Evolutionary conservation across 2,888 invertebrate genomes (phyloP).

Genomic region (Fissipunctia ypsillon): DNA sequence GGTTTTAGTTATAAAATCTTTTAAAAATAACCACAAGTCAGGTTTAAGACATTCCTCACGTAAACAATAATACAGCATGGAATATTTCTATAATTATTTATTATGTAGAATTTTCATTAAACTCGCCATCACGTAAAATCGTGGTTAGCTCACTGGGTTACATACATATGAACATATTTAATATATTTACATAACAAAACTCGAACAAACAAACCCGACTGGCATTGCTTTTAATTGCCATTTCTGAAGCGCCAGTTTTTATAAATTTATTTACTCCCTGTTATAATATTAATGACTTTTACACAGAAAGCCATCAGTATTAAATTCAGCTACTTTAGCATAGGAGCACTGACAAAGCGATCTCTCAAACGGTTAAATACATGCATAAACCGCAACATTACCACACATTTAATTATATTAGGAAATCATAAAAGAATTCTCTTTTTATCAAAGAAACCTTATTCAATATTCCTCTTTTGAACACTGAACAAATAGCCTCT

Average conservation of each 20-base stretch:
- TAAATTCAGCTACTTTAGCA: neutral
- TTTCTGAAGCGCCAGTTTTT: neutral
- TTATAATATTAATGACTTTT: neutral
- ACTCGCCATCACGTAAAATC: neutral
- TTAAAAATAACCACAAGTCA: constrained; percentile 15
- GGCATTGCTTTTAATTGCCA: neutral
- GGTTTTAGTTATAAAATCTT: neutral
- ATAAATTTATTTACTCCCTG: neutral
- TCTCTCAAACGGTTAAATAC: neutral
- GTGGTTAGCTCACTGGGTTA: too few relatives aligned
- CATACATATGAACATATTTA: neutral
- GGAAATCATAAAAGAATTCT: constrained; percentile 2
- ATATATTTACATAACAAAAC: constrained; percentile 2
- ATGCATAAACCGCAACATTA: neutral
- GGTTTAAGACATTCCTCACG: neutral
- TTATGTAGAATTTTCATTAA: neutral
- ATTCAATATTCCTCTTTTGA: constrained; percentile 24
- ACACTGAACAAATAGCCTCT: constrained; percentile 11
- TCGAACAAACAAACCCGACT: neutral
- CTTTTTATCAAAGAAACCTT: constrained; percentile 25
- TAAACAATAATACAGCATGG: neutral
- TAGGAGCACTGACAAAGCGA: neutral
- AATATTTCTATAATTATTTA: constrained; percentile 2
- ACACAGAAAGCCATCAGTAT: neutral
- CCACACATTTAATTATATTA: constrained; percentile 18